phyloP scores from a whole-genome alignment of 1,140 invertebrate species.

The Aphaenogaster floridana region DNA sequence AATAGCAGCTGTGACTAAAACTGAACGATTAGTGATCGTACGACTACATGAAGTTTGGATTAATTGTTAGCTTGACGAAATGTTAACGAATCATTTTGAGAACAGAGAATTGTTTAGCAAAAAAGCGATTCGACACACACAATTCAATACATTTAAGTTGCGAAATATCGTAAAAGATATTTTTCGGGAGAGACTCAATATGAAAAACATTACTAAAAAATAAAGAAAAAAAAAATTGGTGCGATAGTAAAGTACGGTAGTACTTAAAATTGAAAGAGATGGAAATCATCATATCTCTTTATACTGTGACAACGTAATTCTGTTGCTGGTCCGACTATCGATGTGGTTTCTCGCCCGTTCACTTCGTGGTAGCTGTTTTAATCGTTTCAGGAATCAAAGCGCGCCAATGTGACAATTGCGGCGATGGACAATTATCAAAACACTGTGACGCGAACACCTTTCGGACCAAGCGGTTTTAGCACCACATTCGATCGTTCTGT shows the following conservation, averaged over 20 bases:
- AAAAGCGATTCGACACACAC: background rate
- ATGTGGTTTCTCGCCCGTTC: background rate
- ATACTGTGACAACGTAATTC: background rate
- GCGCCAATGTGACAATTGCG: slow-evolving; percentile 16
- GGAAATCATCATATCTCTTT: slow-evolving; percentile 16
- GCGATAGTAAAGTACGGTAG: too few species aligned
- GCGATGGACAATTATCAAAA: slow-evolving; percentile 32
- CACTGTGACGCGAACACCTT: slow-evolving; percentile 15
- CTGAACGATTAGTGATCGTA: background rate
- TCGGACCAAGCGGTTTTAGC: slow-evolving; percentile 45
- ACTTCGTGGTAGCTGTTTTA: background rate
- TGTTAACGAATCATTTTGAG: background rate
- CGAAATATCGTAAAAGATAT: background rate
- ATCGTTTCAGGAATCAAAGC: slow-evolving; percentile 24
- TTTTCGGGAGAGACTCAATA: slow-evolving; percentile 2
- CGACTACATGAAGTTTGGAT: background rate
- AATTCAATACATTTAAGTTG: slow-evolving; percentile 1
- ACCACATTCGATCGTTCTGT: slow-evolving; percentile 29
- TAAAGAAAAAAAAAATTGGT: background rate
- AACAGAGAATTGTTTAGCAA: background rate
- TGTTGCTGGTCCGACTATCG: background rate
- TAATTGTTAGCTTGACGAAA: background rate
- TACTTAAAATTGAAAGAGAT: slow-evolving; percentile 21
- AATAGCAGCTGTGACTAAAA: background rate
- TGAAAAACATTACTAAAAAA: background rate